A percentile compares a stretch with the other conserved stretches of the same genome.
phyloP scores from a whole-genome alignment of 2,797 vertebrate genomes.

The Etheostoma nigrum region DNA sequence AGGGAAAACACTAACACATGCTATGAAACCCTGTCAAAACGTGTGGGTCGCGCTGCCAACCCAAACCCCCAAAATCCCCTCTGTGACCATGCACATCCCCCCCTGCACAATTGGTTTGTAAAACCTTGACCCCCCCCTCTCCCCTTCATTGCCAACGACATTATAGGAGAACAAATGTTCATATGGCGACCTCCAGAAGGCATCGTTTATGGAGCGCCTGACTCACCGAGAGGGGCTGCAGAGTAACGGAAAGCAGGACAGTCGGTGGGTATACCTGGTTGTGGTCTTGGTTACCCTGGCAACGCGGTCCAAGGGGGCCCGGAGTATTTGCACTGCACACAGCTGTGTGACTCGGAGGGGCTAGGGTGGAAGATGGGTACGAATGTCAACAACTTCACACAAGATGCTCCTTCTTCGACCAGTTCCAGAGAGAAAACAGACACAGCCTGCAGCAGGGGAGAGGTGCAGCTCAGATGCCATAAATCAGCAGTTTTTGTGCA shows the following conservation, averaged over 20 bases:
- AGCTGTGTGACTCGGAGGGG: constrained; percentile 76
- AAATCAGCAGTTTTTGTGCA: constrained; percentile 48
- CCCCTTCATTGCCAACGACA: not conserved
- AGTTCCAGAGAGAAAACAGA: constrained; percentile 33
- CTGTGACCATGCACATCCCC: not conserved
- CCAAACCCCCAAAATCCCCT: not conserved
- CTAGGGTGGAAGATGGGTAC: constrained; percentile 49
- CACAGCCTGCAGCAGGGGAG: not conserved
- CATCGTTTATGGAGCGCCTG: constrained; percentile 46
- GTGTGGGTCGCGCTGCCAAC: not conserved
- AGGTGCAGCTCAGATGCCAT: constrained; percentile 11
- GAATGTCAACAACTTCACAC: constrained; percentile 67
- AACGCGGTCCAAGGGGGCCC: constrained; percentile 59
- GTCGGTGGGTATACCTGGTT: constrained; percentile 59
- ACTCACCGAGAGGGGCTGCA: constrained; percentile 21
- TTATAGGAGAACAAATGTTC: constrained; percentile 28
- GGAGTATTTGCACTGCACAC: constrained; percentile 80
- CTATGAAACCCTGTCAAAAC: not conserved
- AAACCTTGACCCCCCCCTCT: constrained; percentile 28
- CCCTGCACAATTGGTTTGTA: constrained; percentile 1
- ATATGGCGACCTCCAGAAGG: constrained; percentile 41
- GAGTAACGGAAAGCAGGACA: constrained; percentile 2
- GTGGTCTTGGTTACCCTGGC: constrained; percentile 67
- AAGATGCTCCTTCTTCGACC: constrained; percentile 61
- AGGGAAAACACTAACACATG: constrained; percentile 63